Evolutionary conservation across 2,888 invertebrate genomes (phyloP).

Genomic region (Oscheius sp.): DNA sequence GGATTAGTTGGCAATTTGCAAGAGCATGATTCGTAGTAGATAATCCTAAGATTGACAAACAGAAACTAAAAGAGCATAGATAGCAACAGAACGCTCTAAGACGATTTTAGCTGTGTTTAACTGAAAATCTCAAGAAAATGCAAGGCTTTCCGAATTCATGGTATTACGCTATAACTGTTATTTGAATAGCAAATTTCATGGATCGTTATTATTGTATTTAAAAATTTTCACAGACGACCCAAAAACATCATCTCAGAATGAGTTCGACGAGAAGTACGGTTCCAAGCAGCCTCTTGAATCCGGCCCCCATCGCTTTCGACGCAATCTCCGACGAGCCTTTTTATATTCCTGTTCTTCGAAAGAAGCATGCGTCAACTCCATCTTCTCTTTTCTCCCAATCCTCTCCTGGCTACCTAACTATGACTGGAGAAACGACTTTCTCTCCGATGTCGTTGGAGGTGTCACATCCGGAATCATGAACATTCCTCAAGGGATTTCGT

Average conservation of each 20-base stretch:
- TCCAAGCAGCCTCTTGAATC: conserved; percentile 12
- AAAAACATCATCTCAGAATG: background rate
- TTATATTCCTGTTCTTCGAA: conserved; percentile 17
- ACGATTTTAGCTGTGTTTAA: too few species aligned
- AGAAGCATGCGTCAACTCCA: conserved; percentile 8
- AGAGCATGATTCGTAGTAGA: too few species aligned
- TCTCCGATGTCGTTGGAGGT: conserved; percentile 38
- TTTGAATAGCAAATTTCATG: too few species aligned
- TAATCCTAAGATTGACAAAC: too few species aligned
- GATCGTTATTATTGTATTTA: too few species aligned
- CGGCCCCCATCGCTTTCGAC: background rate
- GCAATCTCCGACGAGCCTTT: conserved; percentile 14
- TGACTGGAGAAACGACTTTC: conserved; percentile 15
- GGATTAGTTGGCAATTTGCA: too few species aligned
- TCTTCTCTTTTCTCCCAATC: conserved; percentile 35
- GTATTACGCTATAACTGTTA: too few species aligned
- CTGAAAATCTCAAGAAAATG: too few species aligned
- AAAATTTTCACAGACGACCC: too few species aligned
- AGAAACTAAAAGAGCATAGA: too few species aligned
- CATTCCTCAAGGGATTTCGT: conserved; percentile 74
- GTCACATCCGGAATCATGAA: conserved; percentile 40
- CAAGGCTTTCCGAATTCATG: too few species aligned
- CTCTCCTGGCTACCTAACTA: conserved; percentile 37
- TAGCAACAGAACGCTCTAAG: too few species aligned
- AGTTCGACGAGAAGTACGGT: background rate